phyloP scores from a whole-genome alignment of 2,113 vertebrate species.

The Zosterops pallidus region DNA sequence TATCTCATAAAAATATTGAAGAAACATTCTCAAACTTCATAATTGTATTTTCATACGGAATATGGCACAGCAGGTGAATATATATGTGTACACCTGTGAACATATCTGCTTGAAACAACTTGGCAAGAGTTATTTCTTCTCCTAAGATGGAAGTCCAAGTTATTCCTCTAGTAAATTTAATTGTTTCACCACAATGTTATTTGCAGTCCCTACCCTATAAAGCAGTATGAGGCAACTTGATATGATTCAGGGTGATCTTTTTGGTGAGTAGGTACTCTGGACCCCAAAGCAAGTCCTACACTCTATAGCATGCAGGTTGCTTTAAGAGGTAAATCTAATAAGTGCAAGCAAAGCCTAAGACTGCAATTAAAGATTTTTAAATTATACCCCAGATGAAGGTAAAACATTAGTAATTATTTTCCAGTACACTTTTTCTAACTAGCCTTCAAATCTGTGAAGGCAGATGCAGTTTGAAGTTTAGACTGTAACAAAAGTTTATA shows the following conservation, averaged over 20 bases:
- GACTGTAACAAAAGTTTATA: neutral
- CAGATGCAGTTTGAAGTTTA: neutral
- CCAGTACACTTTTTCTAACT: neutral
- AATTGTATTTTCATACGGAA: neutral
- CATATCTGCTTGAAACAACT: neutral
- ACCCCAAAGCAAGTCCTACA: fast-evolving
- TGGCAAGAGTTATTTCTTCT: neutral
- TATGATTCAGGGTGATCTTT: neutral
- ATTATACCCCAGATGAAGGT: neutral
- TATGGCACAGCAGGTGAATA: neutral
- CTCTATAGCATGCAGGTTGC: neutral
- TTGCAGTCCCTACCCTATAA: neutral
- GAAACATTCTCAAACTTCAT: neutral
- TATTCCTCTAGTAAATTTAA: neutral
- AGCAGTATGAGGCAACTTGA: neutral
- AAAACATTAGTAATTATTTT: neutral
- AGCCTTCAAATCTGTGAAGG: slow-evolving; percentile 2
- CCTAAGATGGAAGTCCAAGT: neutral
- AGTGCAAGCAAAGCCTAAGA: neutral
- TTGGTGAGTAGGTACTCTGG: neutral
- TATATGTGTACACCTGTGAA: neutral
- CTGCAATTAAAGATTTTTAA: neutral
- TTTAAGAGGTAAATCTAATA: neutral
- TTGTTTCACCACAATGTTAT: neutral
- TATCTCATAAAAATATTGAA: neutral